Evolutionary conservation across 2,797 vertebrate species (phyloP).

Genomic region (Micropoecilia bifurca): DNA sequence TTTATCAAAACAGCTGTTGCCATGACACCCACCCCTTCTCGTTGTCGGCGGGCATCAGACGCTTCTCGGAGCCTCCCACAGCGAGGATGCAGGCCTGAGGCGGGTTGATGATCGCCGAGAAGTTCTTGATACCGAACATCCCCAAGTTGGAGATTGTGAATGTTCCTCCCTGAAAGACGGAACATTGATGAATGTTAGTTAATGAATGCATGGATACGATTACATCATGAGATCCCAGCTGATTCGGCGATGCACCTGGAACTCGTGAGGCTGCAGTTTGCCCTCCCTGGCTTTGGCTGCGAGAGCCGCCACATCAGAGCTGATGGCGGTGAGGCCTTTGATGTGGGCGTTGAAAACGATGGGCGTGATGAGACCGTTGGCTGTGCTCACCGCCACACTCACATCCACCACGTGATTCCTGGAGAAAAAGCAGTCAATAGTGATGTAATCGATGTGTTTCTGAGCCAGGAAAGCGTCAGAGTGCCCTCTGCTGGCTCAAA

Average conservation of each 20-base stretch:
- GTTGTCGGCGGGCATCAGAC: slow-evolving; percentile 92
- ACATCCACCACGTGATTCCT: slow-evolving; percentile 97
- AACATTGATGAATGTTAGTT: not conserved
- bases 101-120: slow-evolving; percentile 98
- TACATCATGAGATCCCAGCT: not conserved
- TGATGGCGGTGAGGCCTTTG: slow-evolving; percentile 92
- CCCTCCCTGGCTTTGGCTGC: slow-evolving; percentile 92
- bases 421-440: slow-evolving; percentile 28
- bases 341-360: slow-evolving; percentile 96
- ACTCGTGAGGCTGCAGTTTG: slow-evolving; percentile 96
- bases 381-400: slow-evolving; percentile 93
- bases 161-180: slow-evolving; percentile 88
- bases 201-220: not conserved
- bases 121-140: slow-evolving; percentile 98
- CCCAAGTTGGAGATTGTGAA: slow-evolving; percentile 98
- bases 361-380: slow-evolving; percentile 94
- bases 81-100: slow-evolving; percentile 97
- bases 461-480: not conserved
- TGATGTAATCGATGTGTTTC: not conserved
- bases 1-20: not conserved
- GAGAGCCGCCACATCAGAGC: slow-evolving; percentile 86
- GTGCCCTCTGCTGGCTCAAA: slow-evolving; percentile 27
- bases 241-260: slow-evolving; percentile 85
- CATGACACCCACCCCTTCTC: slow-evolving; percentile 88
- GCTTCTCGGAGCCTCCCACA: slow-evolving; percentile 91